These are phyloP conservation scores for Linnaemya vulpina DNA, from an alignment of 2,888 invertebrate genomes.

Conservation along the genomic window DNA sequence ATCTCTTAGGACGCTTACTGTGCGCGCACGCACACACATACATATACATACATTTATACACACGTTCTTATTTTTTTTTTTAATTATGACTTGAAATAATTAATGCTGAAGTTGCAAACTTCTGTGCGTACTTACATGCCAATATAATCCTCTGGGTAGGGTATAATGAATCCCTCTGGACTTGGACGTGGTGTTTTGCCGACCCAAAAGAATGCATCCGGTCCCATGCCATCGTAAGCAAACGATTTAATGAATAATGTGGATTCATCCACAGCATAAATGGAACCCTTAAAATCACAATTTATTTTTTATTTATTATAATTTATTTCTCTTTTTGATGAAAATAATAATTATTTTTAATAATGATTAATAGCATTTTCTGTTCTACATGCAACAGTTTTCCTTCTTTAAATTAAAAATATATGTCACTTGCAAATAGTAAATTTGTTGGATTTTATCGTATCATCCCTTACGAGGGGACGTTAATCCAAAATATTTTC, in stretches of 20 bases:
- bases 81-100: neutral
- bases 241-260: slow-evolving; percentile 94
- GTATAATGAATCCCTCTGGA: slow-evolving; percentile 92
- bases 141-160: slow-evolving; percentile 92
- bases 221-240: slow-evolving; percentile 93
- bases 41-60: neutral
- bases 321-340: neutral
- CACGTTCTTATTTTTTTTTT: neutral
- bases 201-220: slow-evolving; percentile 96
- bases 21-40: neutral
- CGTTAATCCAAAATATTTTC: too few relatives aligned
- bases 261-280: slow-evolving; percentile 94
- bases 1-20: slow-evolving; percentile 31
- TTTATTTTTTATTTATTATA: neutral
- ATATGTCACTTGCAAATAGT: too few relatives aligned
- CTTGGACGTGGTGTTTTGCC: slow-evolving; percentile 91
- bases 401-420: too few relatives aligned
- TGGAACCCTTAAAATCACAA: slow-evolving; percentile 85
- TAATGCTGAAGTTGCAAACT: neutral
- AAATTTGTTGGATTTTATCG: too few relatives aligned
- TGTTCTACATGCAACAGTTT: too few relatives aligned
- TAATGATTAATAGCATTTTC: too few relatives aligned
- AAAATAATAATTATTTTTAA: neutral
- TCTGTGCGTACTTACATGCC: slow-evolving; percentile 86
- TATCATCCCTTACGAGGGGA: too few relatives aligned